These are phyloP conservation scores for Elysia chlorotica DNA, from an alignment of 1,140 invertebrate species.

Conservation along the genomic window DNA sequence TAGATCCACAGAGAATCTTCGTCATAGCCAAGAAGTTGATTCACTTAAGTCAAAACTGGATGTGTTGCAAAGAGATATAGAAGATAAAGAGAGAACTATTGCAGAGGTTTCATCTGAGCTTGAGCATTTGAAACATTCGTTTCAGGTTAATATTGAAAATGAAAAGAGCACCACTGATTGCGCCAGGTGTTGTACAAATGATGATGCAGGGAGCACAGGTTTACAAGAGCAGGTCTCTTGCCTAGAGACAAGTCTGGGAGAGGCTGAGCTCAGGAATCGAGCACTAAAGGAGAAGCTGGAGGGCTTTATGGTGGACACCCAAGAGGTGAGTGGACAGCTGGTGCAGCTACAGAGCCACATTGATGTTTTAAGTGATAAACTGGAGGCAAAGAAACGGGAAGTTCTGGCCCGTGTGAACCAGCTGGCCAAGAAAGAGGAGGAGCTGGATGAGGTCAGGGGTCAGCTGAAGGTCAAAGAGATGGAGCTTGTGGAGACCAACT, in stretches of 20 bases:
- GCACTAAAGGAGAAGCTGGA: not conserved
- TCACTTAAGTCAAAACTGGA: constrained; percentile 10
- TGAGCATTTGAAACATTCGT: too few species aligned
- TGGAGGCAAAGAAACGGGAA: not conserved
- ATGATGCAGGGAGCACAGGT: too few species aligned
- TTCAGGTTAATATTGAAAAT: too few species aligned
- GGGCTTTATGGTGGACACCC: too few species aligned
- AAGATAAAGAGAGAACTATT: constrained; percentile 13
- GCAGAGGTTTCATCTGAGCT: too few species aligned
- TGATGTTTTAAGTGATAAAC: not conserved
- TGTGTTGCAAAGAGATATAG: constrained; percentile 9
- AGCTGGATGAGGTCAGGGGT: not conserved
- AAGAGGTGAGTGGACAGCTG: constrained; percentile 5
- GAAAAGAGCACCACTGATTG: too few species aligned
- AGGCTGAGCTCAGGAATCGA: not conserved
- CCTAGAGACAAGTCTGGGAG: not conserved
- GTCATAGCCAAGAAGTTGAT: not conserved
- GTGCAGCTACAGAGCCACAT: constrained; percentile 1
- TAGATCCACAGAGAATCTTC: too few species aligned
- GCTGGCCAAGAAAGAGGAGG: not conserved
- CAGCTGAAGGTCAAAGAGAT: not conserved
- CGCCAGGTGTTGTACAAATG: too few species aligned
- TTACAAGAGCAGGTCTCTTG: too few species aligned
- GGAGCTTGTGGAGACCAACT: not conserved
- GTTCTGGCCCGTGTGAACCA: constrained; percentile 6